Base-by-base conservation (phyloP, 2,113 vertebrate species). In the Vireo altiloquus region DNA sequence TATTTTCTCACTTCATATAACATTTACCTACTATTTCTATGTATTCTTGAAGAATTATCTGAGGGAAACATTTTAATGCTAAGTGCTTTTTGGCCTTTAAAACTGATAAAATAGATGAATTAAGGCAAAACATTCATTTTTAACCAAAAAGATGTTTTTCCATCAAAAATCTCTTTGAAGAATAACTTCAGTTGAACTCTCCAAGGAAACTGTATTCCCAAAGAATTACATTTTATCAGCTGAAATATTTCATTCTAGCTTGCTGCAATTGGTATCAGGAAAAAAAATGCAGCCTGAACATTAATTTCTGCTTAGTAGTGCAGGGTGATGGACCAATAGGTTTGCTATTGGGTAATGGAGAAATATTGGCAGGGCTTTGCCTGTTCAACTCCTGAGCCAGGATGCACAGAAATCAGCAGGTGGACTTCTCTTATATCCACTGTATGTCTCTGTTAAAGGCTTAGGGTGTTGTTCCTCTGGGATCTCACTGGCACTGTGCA, bases 51-150 rank as follows among this genome's bases (percentile, higher is more conserved):
- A 82, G n/a, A 27, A 42, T 59, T 94, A 69, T 94, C 47, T 9
- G 30, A 89, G 79, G 56, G 60, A 89, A 92, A 66, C 6, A 79
- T 42, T 91, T 85, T 79, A 79, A 90, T 70, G 50, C 52, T 44
- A 86, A 92, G 70, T 84, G 44, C 19, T 80, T 96, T 96, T 89
- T 82, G 66, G 49, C 46, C 80, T 69, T 93, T 81, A 22, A 63
- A 90, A 70, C 24, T 86, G 24, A 47, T 75, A 1, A 11, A 64
- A 54, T 80, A 84, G 68, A 54, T 76, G 11, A 54, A 57, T 57
- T 87, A 82, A 90, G 60, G 33, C 47, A 59, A 88, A 63, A 4
- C 17, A 46, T 92, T 89, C 3, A 74, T 61, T 78, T 95, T 92
- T 87, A 74, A 86, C 23, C 17, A 77, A 82, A 93, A 94, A 56